Evolutionary conservation across 1,140 invertebrate species (phyloP).

Genomic region (Orchestia grillus): DNA sequence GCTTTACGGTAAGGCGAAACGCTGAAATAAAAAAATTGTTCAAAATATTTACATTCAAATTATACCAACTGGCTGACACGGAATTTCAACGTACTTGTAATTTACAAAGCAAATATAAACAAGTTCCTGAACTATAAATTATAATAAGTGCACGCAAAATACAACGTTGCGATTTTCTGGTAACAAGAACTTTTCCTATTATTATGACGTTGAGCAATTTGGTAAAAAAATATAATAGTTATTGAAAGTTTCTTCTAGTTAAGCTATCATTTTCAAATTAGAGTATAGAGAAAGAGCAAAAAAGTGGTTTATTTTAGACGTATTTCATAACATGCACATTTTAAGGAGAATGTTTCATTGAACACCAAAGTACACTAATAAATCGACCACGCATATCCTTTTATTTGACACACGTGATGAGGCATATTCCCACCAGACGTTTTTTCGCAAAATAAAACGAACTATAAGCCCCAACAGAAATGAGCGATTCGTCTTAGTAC

Average conservation of each 20-base stretch:
- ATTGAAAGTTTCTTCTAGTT: not conserved
- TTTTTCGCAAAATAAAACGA: not conserved
- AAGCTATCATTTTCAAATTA: not conserved
- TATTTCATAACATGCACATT: not conserved
- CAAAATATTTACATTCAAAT: too few species aligned
- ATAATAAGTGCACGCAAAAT: too few species aligned
- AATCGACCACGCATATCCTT: not conserved
- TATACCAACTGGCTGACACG: too few species aligned
- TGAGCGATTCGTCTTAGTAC: not conserved
- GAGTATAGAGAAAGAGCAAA: not conserved
- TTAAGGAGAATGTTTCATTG: not conserved
- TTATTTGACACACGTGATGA: not conserved
- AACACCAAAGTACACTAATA: not conserved
- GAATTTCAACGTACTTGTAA: too few species aligned
- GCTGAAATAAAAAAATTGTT: too few species aligned
- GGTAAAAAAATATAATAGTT: not conserved
- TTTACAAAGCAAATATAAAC: too few species aligned
- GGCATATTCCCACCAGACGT: not conserved
- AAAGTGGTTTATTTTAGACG: not conserved
- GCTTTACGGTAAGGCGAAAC: too few species aligned
- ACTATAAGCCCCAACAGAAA: not conserved
- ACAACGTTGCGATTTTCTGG: not conserved
- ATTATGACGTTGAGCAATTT: not conserved
- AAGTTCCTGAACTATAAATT: too few species aligned
- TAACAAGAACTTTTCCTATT: not conserved